phyloP scores from a whole-genome alignment of 1,140 invertebrate genomes.

The Adoxophyes honmai region DNA sequence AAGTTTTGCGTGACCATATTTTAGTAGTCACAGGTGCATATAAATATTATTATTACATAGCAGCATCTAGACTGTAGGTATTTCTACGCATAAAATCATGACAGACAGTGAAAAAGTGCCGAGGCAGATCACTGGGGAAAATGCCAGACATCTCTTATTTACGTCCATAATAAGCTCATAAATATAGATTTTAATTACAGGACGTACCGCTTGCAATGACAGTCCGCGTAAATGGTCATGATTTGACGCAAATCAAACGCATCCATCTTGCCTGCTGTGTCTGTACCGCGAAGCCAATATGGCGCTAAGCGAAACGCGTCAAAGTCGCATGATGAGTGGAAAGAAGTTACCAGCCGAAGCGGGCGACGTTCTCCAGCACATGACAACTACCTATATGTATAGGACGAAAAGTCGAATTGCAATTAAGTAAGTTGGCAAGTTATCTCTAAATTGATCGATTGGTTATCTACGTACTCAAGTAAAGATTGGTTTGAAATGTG shows the following conservation, averaged over 20 bases:
- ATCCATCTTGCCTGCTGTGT: conserved; percentile 23
- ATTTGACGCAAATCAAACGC: conserved; percentile 38
- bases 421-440: too few species aligned
- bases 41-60: too few species aligned
- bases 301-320: conserved; percentile 12
- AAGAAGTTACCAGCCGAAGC: not conserved
- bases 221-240: conserved; percentile 37
- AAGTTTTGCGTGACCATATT: too few species aligned
- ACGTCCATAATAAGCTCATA: conserved; percentile 48
- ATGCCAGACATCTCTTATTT: conserved; percentile 28
- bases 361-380: too few species aligned
- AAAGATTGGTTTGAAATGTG: too few species aligned
- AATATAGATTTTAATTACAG: conserved; percentile 61
- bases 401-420: too few species aligned
- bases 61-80: too few species aligned
- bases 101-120: conserved; percentile 30
- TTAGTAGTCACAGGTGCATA: too few species aligned
- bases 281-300: conserved; percentile 22
- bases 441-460: too few species aligned
- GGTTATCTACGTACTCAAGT: too few species aligned
- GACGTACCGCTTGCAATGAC: conserved; percentile 31
- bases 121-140: conserved; percentile 36
- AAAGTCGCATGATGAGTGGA: not conserved
- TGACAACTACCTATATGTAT: too few species aligned
- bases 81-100: not conserved